Conservation (phyloP, 2,113 vertebrate species). For the Gavia stellata region DNA sequence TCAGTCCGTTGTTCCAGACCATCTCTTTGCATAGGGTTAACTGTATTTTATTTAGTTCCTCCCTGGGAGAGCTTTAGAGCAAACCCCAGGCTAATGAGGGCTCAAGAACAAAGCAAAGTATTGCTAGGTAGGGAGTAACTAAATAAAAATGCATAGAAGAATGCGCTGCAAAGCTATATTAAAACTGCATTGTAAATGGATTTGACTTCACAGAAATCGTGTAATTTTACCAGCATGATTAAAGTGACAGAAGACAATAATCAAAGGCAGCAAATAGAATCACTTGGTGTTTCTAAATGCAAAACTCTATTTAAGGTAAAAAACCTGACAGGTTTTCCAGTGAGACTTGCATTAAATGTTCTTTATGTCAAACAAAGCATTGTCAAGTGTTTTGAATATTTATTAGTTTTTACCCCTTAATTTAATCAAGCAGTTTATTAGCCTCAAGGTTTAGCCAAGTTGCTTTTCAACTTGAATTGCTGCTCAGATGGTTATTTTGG, state of each 20-base stretch:
- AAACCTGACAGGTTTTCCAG: constrained; percentile 61
- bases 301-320: constrained; percentile 64
- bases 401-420: constrained; percentile 70
- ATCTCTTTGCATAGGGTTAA: constrained; percentile 11
- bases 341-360: constrained; percentile 61
- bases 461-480: constrained; percentile 64
- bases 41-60: constrained; percentile 15
- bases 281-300: constrained; percentile 57
- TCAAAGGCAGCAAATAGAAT: constrained; percentile 61
- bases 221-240: constrained; percentile 64
- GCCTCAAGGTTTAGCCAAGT: constrained; percentile 62
- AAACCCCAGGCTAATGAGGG: constrained; percentile 61
- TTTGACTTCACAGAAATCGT: constrained; percentile 64
- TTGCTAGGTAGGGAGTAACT: constrained; percentile 60
- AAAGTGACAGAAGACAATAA: constrained; percentile 66
- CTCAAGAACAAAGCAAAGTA: constrained; percentile 58
- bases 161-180: constrained; percentile 38
- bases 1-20: not conserved
- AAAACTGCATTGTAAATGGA: constrained; percentile 60
- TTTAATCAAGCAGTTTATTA: constrained; percentile 67
- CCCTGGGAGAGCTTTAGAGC: constrained; percentile 49
- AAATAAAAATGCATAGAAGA: constrained; percentile 57
- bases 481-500: constrained; percentile 66
- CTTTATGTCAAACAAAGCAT: constrained; percentile 67
- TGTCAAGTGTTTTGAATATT: constrained; percentile 71